Conservation (phyloP, 2,888 invertebrate species). For the Acrobeloides nanus region DNA sequence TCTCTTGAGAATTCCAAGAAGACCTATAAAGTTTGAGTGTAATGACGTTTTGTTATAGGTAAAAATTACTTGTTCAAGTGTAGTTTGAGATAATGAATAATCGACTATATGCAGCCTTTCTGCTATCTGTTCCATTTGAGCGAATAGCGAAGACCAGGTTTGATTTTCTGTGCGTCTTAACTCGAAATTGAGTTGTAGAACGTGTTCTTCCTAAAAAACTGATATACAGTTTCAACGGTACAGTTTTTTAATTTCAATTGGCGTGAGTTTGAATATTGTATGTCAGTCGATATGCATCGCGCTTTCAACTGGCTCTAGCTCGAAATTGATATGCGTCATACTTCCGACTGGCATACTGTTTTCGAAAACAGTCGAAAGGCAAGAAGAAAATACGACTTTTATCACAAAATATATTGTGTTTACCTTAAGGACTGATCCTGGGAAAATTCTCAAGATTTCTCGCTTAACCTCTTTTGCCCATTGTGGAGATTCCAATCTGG, state of each 20-base stretch:
- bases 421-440: no score
- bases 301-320: no score
- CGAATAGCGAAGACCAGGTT: conserved; percentile 57
- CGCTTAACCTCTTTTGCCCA: conserved; percentile 9
- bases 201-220: conserved; percentile 40
- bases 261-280: no score
- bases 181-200: conserved; percentile 58
- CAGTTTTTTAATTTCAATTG: no score
- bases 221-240: no score
- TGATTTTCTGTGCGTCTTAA: conserved; percentile 50
- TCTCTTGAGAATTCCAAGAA: conserved; percentile 20
- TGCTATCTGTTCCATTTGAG: conserved; percentile 57
- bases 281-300: no score
- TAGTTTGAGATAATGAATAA: conserved; percentile 73
- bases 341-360: no score
- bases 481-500: conserved; percentile 13
- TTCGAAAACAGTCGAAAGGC: no score
- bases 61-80: conserved; percentile 65
- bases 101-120: conserved; percentile 58
- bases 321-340: no score
- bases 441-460: no score
- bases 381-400: no score
- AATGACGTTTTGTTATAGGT: not conserved
- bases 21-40: conserved; percentile 1
- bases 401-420: no score